Evolutionary conservation across 1,140 invertebrate genomes (phyloP), one percentile per base, ranked within the genome.

Genomic region (Zaprionus kolodkinae): DNA sequence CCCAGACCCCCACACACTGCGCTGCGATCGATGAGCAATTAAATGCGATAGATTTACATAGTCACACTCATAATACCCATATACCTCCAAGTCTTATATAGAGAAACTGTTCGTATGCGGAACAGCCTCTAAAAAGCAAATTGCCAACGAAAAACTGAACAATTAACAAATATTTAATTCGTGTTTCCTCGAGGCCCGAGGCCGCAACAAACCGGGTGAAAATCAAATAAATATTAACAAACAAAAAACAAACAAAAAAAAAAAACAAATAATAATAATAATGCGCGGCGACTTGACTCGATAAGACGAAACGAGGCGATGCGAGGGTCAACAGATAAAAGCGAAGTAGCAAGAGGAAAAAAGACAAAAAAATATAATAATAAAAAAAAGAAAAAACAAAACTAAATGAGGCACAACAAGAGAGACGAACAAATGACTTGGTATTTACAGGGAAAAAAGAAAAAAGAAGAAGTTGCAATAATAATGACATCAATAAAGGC

Each of bases 401-500:
- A 84, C 60, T 80, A 83, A 83, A 83, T 83, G 81, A 67, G 81
- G 72, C 68, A 59, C 76, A 57, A 70, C 78, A 25, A 50, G 17
- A 50, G 21, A 27, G 52, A 68, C 67, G 40, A 67, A 54, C 69
- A 75, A 87, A 82, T 77, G 83, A 88, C 72, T 88, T 83, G 66
- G 43, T 78, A 78, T 79, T 88, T 83, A 64, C 52, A 68, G 38
- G 27, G 33, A 62, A 52, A 64, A 33, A 21, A 21, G 33, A 62
- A 52, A 64, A 33, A 21, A 21, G 21, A 50, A 43, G 60, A 70
- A 88, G 80, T 87, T 88, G 77, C 64, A 70, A 78, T 70, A 72
- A 84, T 87, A 88, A 84, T 84, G 84, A 79, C 85, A 88, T 89
- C 76, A 84, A 88, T 84, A 87, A 84, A 88, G 70, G 61, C 80